Percentiles rank a stretch among this genome's conserved stretches.
phyloP scores from a whole-genome alignment of 2,888 invertebrate genomes.

The Synanthedon vespiformis region DNA sequence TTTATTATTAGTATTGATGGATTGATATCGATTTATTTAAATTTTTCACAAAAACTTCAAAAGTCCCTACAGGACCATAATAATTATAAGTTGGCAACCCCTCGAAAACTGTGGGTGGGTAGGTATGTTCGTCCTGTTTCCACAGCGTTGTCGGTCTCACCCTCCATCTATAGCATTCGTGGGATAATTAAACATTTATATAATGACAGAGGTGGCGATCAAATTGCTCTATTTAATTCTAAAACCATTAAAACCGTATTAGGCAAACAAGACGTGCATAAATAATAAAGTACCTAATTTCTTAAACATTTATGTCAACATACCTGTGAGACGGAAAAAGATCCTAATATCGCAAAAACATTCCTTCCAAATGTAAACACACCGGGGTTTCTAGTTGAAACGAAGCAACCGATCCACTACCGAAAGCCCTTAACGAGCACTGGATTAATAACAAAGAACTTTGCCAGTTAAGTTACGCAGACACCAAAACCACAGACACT shows the following conservation, averaged over 20 bases:
- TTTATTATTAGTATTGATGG: no score
- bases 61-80: no score
- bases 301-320: not conserved
- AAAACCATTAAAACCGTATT: no score
- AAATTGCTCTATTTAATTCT: not conserved
- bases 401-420: constrained; percentile 45
- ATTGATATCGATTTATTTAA: no score
- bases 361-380: constrained; percentile 21
- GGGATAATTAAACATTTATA: constrained; percentile 67
- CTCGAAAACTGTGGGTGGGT: constrained; percentile 40
- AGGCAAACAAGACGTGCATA: no score
- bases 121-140: constrained; percentile 42
- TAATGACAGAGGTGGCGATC: constrained; percentile 2
- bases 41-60: no score
- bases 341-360: constrained; percentile 44
- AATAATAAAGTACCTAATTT: not conserved
- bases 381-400: constrained; percentile 15
- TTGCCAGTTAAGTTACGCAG: constrained; percentile 14
- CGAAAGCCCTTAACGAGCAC: constrained; percentile 38
- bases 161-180: constrained; percentile 48
- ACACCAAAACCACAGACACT: constrained; percentile 29
- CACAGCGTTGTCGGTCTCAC: constrained; percentile 30
- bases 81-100: constrained; percentile 39
- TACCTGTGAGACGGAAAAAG: constrained; percentile 9
- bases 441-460: constrained; percentile 16